phyloP scores from a whole-genome alignment of 2,888 invertebrate species.

The Pristionchus arcanus region DNA sequence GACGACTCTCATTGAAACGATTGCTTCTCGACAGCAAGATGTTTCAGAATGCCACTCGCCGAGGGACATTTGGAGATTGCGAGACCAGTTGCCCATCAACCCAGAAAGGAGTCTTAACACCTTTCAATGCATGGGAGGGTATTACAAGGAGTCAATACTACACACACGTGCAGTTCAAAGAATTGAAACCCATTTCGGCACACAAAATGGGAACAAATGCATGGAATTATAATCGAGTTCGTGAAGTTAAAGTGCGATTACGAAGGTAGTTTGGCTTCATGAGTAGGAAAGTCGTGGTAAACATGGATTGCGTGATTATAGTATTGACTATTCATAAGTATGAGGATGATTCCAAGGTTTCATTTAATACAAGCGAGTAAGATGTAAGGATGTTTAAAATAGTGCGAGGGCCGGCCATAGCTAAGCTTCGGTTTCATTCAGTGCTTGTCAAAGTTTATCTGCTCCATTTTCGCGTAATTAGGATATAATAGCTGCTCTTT shows the following conservation, averaged over 20 bases:
- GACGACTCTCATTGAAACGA: not conserved
- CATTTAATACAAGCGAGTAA: too few relatives aligned
- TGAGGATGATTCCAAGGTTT: too few relatives aligned
- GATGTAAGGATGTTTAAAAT: too few relatives aligned
- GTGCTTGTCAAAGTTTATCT: too few relatives aligned
- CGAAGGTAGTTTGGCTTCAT: not conserved
- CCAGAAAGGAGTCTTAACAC: not conserved
- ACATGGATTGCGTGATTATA: not conserved
- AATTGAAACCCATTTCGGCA: not conserved
- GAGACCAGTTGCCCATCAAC: conserved; percentile 6
- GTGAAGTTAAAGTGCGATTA: not conserved
- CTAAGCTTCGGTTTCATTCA: too few relatives aligned
- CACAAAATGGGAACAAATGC: not conserved
- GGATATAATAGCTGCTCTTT: too few relatives aligned
- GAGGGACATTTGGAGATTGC: not conserved
- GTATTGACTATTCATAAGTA: not conserved
- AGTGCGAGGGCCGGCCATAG: too few relatives aligned
- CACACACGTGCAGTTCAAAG: not conserved
- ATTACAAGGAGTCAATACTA: not conserved
- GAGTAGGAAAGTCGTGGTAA: not conserved
- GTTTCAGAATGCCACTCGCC: conserved; percentile 18
- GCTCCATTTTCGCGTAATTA: too few relatives aligned
- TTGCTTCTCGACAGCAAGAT: conserved; percentile 4
- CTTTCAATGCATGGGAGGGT: too few relatives aligned
- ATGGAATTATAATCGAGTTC: not conserved